A percentile compares a stretch with the other conserved stretches of the same genome.
These are phyloP conservation scores for Palythoa heliodiscus DNA, from an alignment of 92 coral and sea anemone genomes.

Conservation along the genomic window DNA sequence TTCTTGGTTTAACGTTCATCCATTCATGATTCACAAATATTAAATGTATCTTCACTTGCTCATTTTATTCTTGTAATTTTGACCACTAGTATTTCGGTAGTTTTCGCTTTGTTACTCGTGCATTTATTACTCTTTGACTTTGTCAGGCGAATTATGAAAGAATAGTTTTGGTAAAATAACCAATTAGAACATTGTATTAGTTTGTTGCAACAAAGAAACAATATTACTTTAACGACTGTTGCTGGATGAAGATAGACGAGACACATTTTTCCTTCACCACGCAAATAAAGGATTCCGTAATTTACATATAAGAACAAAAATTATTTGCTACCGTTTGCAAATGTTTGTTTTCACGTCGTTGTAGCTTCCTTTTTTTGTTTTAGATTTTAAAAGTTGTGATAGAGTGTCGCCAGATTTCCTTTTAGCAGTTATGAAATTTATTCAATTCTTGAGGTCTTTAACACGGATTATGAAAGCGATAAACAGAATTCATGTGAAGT, in stretches of 20 bases:
- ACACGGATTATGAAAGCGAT: too few relatives aligned
- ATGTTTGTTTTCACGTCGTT: not conserved
- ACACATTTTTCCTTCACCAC: not conserved
- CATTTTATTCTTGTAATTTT: too few relatives aligned
- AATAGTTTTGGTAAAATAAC: not conserved
- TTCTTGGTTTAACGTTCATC: too few relatives aligned
- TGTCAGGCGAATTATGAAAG: not conserved
- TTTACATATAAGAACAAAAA: not conserved
- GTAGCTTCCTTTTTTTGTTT: not conserved
- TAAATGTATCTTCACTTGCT: too few relatives aligned
- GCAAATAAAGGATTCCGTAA: not conserved
- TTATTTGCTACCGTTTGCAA: not conserved
- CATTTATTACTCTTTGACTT: not conserved
- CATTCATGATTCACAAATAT: too few relatives aligned
- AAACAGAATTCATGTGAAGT: too few relatives aligned
- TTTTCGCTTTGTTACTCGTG: too few relatives aligned
- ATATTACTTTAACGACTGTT: not conserved
- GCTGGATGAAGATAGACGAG: not conserved
- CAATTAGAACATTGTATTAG: not conserved
- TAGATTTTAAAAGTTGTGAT: not conserved
- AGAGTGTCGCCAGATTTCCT: too few relatives aligned
- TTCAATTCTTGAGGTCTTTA: too few relatives aligned
- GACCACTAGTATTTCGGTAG: too few relatives aligned
- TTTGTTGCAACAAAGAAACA: slow-evolving; percentile 2
- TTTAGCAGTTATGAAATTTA: too few relatives aligned